Evolutionary conservation across 2,888 invertebrate genomes (phyloP).

Genomic region (Hirtodrosophila histrioides): DNA sequence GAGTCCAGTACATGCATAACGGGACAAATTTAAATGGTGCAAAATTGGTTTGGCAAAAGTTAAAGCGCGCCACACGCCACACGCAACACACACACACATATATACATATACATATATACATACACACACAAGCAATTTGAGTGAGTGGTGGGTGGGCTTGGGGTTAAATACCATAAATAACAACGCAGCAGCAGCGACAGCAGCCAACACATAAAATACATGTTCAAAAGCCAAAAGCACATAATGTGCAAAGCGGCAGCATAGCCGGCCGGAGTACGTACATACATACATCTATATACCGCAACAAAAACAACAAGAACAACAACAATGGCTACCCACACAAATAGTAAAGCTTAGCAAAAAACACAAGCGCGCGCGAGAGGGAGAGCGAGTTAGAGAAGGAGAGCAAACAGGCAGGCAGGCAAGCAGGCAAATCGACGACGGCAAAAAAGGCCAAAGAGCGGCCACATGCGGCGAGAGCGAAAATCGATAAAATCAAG

Average conservation of each 20-base stretch:
- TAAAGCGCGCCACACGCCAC: conserved; percentile 56
- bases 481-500: conserved; percentile 84
- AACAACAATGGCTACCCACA: conserved; percentile 29
- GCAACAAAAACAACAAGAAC: conserved; percentile 14
- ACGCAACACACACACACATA: conserved; percentile 23
- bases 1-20: conserved; percentile 36
- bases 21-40: conserved; percentile 64
- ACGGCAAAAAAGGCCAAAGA: conserved; percentile 61
- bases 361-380: conserved; percentile 56
- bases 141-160: conserved; percentile 43
- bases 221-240: conserved; percentile 45
- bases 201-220: conserved; percentile 65
- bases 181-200: conserved; percentile 44
- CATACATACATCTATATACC: conserved; percentile 3
- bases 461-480: conserved; percentile 61
- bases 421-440: conserved; percentile 11
- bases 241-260: conserved; percentile 45
- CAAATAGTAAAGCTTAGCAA: conserved; percentile 57
- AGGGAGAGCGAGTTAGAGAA: conserved; percentile 13
- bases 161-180: conserved; percentile 77
- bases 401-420: conserved; percentile 17
- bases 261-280: conserved; percentile 51
- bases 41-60: conserved; percentile 71
- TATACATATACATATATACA: conserved; percentile 7
- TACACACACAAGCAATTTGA: conserved; percentile 57